phyloP scores from a whole-genome alignment of 2,113 vertebrate species.

The Uropsilus gracilis region DNA sequence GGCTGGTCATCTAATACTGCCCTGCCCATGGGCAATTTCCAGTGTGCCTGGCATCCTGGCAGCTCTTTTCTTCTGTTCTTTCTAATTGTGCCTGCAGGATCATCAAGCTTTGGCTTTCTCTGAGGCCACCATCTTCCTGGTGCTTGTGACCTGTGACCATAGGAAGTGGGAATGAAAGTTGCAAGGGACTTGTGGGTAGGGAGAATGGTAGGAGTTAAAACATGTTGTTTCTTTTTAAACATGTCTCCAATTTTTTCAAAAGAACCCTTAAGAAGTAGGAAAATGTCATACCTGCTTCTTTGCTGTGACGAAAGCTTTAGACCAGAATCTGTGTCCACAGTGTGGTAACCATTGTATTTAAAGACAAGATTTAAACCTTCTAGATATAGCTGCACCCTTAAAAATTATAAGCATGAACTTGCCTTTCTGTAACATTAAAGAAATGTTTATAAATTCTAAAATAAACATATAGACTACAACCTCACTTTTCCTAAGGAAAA shows the following conservation, averaged over 20 bases:
- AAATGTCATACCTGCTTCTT: background rate
- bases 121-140: background rate
- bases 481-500: constrained; percentile 48
- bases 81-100: background rate
- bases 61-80: background rate
- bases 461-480: constrained; percentile 30
- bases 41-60: background rate
- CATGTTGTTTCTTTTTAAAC: constrained; percentile 6
- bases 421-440: constrained; percentile 47
- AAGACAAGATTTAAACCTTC: background rate
- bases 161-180: background rate
- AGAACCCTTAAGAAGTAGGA: background rate
- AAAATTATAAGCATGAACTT: constrained; percentile 33
- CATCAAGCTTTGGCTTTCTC: background rate
- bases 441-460: constrained; percentile 62
- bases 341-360: background rate
- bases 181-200: background rate
- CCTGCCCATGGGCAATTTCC: background rate
- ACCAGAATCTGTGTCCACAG: background rate
- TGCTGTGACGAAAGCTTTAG: background rate
- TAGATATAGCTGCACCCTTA: background rate
- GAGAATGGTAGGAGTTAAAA: background rate
- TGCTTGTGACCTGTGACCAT: background rate
- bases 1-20: background rate
- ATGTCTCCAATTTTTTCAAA: background rate